Base-by-base conservation (phyloP, 2,797 vertebrate species). In the Thripadectes ignobilis region DNA sequence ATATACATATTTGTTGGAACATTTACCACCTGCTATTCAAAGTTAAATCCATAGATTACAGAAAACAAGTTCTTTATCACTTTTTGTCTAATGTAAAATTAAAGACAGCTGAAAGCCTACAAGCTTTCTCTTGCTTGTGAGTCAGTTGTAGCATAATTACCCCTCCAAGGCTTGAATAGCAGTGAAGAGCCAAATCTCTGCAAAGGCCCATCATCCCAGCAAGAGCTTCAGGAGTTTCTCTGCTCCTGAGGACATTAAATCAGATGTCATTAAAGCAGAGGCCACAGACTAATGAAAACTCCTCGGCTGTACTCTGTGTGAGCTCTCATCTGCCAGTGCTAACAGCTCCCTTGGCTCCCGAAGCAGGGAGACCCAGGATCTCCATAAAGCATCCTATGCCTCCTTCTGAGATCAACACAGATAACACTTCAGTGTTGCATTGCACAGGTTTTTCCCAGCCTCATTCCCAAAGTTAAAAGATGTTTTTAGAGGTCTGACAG, bases 1-100 rank as follows among this genome's bases (percentile, higher is more conserved):
- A 96, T 95, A 96, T 96, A 96, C 96, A 96, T 96, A 96, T 97
- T 97, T 97, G 95, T 96, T 97, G 96, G 96, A 97, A 96, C 96
- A 96, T 96, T 97, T 96, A 95, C 96, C 96, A 97, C 96, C 96
- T 97, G 96, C 96, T 97, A 97, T 97, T 96, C 96, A 96, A 96
- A 97, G 93, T 96, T 96, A 96, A 97, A 96, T 95, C 95, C 96
- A 96, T 97, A 92, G 95, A 96, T 96, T 96, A 93, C 84, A 95
- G 96, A 95, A 95, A 97, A 97, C 95, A 96, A 96, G 89, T 96
- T 97, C 96, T 92, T 97, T 92, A 96, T 96, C 68, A 36, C 90
- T 96, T 96, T 96, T 97, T 94, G 93, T 75, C 96, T 96, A 96
- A 97, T 96, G 96, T 76, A 94, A 95, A 96, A 97, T 97, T 97